A percentile compares a stretch with the other conserved stretches of the same genome.
Conservation (phyloP, 2,113 vertebrate species). For the Chroicocephalus ridibundus region DNA sequence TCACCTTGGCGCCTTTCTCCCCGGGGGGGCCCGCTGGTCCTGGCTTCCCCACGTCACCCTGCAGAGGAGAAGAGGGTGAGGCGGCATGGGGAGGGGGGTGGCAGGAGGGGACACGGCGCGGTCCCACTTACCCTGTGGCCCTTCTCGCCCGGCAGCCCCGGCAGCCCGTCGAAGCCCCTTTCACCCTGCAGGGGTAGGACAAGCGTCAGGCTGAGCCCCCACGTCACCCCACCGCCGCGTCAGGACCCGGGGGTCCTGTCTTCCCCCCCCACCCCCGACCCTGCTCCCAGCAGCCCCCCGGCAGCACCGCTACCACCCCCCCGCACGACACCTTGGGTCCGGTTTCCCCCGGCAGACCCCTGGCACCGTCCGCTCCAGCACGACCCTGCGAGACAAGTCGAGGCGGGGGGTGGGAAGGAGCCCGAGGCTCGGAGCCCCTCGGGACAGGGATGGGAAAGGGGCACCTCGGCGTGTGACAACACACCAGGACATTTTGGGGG, state of each 20-base stretch:
- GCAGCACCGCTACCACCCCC: neutral
- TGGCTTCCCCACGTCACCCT: slow-evolving; percentile 87
- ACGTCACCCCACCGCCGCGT: accelerated
- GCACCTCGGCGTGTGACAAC: neutral
- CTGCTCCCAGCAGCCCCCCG: neutral
- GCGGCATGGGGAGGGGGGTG: accelerated
- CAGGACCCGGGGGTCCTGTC: neutral
- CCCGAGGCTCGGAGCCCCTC: too few species aligned
- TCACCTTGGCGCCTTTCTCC: slow-evolving; percentile 83
- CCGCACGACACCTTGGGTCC: slow-evolving; percentile 79
- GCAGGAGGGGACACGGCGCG: neutral
- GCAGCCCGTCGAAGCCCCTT: slow-evolving; percentile 89
- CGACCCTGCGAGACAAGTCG: slow-evolving; percentile 71
- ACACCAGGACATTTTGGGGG: neutral
- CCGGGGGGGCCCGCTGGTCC: slow-evolving; percentile 80
- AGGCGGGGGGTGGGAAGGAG: neutral
- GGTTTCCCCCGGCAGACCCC: slow-evolving; percentile 88
- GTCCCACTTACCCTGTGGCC: slow-evolving; percentile 80
- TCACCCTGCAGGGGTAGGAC: slow-evolving; percentile 81
- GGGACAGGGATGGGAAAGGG: neutral
- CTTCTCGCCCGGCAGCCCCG: slow-evolving; percentile 88
- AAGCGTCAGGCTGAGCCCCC: neutral
- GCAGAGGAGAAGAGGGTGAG: neutral
- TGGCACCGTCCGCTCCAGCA: slow-evolving; percentile 82
- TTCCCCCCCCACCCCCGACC: neutral